Base-by-base conservation (phyloP, 1,140 invertebrate species). In the Anastatus disparis region DNA sequence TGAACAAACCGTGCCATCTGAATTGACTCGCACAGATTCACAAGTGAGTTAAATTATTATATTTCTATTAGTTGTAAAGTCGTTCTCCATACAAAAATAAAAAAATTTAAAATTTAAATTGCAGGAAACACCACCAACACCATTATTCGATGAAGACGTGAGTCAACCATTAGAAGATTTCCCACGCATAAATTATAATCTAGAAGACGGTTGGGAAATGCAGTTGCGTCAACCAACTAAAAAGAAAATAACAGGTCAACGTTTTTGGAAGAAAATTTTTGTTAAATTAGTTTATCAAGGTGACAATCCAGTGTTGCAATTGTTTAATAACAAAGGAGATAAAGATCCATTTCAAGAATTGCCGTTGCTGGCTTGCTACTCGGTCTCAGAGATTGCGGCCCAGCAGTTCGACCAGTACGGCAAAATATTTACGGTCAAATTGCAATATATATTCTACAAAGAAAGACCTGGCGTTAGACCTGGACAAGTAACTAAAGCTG, bases 371-470 rank as follows among this genome's bases (percentile, higher is more conserved):
- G 91, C 95, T 7, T 97, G 94, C 79, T 97, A 98, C 81, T 96
- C 94, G 0, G 93, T 96, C 6, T 96, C 94, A 1, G 94, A 95
- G 67, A 93, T 96, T 15, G 93, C 92, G n/a, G 93, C 97, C 26
- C 97, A 99, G 85, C 97, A 98, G 84, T 98, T 95, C 83, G 98
- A 99, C 87, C 94, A 97, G 79, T 99, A 94, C 83, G 97, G 97
- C 4, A 99, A 99, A 87, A 99, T 99, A 76, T 99, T 99, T 85
- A 99, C 98, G 0, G 90, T 99, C 15, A 99, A 99, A 85, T 86
- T 99, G 46, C 97, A 99, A 81, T 99, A 99, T 80, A 94, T 99
- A 31, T 97, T 98, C 84, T 99, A 99, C 85, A 98, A 98, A 82
- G 98, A 99, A 83, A 88, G 97, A 27, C 96, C 98, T 0, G 98